Base-by-base conservation (phyloP, 2,888 invertebrate genomes). In the Idaea aversata region DNA sequence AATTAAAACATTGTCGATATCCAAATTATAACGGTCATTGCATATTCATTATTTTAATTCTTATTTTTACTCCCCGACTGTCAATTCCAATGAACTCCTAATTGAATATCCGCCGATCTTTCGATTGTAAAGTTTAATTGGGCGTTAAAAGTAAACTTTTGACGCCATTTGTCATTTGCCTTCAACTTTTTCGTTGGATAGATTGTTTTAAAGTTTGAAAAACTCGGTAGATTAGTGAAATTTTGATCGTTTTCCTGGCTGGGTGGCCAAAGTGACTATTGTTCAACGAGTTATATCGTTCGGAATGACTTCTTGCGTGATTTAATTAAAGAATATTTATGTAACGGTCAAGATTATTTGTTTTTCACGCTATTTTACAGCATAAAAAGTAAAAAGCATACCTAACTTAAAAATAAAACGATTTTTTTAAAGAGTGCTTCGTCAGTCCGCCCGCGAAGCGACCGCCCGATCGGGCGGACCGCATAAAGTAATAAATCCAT, bases 61-160 rank as follows among this genome's bases (percentile, higher is more conserved):
- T 69, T 74, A 70, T 76, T 77, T 76, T 77, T 73, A 47, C 47
- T 47, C 69, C 35, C 67, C 69, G 74, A 66, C 75, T 77, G 77
- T 81, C 78, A 77, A 81, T 83, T 80, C 81, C 78, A 78, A 82
- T 82, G 77, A 79, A 76, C 78, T 78, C 79, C 77, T 77, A 77
- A 83, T 80, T 77, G 76, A 78, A 75, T 77, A 77, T 67, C 67
- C 64, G 64, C 34, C 61, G 67, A 66, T 66, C 63, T 36, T 61
- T 62, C 72, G 79, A 67, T 71, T 72, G 63, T 75, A 67, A 73
- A 73, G 75, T 77, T 77, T 76, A 83, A 83, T 83, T 78, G 82
- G 77, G 78, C 78, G 75, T 77, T 73, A 72, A 78, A 76, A 69
- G 72, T 66, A 72, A 80, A 80, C 72, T 78, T 80, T 75, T 72